Evolutionary conservation across 2,888 invertebrate species (phyloP), one percentile per base, ranked within the genome.

Genomic region (Allophyes oxyacanthae): DNA sequence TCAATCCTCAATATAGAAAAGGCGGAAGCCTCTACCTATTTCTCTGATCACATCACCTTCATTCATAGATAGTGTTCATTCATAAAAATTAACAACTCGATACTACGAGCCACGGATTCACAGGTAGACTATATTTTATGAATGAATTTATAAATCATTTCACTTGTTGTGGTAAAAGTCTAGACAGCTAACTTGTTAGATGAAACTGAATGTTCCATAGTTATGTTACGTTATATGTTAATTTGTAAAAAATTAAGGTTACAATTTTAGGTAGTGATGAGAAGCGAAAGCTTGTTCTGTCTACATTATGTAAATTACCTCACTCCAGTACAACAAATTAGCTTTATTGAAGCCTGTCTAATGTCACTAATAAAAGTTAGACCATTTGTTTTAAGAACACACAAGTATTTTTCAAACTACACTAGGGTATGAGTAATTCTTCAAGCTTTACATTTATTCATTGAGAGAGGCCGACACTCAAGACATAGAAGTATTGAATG

Each of bases 11-110:
- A 76, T 75, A 83, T 86, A 80, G 82, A 79, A 71, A 75, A 81
- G 83, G 85, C 90, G 90, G 91, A 91, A 91, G 90, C 83, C 65
- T 82, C 80, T 78, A 72, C 75, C 72, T 77, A 81, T 80, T n/a
- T n/a, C 72, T 77, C 58, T 74, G 79, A 84, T 83, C 78, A 77
- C 73, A 84, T 83, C 78, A 77, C 73, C 71, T 82, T 81, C 86
- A 88, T 88, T 88, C 86, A 86, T 76, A 66, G 75, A 78, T 72
- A 60, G 53, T 76, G 75, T 65, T 81, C 88, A 89, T 91, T 91
- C 87, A 88, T 82, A 81, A 82, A 81, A 84, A 75, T 83, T 78
- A 89, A 92, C 91, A 84, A 90, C 87, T 86, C 67, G 51, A 73
- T 88, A 89, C 83, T 86, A 89, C 83, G 78, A 73, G 64, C 62